Base-by-base conservation (phyloP, 2,797 vertebrate genomes). In the Megalops cyprinoides region DNA sequence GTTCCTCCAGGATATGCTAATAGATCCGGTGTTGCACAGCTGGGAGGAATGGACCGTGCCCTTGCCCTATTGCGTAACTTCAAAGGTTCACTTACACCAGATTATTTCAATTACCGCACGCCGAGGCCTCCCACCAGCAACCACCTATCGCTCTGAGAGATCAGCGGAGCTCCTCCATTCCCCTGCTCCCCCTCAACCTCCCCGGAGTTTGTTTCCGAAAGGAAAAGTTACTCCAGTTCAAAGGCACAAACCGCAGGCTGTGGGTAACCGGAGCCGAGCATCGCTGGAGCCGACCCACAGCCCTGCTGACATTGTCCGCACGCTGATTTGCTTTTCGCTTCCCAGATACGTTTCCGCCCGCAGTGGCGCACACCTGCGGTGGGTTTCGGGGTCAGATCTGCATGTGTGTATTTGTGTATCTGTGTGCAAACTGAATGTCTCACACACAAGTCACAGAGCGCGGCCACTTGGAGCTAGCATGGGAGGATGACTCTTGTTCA, bases 91-190 rank as follows among this genome's bases (percentile, higher is more conserved):
- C 55, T 62, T 84, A 84, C 84, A 85, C 79, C 79, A 93, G 83
- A 88, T 91, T 90, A 91, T 90, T 92, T 92, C 91, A 93, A 91
- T 91, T 92, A 93, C 82, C 20, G 79, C 82, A 81, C 78, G 86
- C 85, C 82, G 28, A 74, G 88, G 71, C 76, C 87, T 77, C 83
- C 85, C 87, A 81, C 85, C 56, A 86, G 87, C 84, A 87, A 82
- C 87, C 86, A 87, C 84, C 84, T 87, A 88, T 90, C 89, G 81
- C 86, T 88, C 80, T 58, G 51, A 80, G 82, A 81, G 58, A 91
- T 91, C 87, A 84, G 83, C 84, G 84, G 83, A 0, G 49, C 28
- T 28, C 28, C 85, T 84, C 69, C 65, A 84, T 84, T 85, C 79
- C 67, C 78, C 81, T 87, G 37, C 86, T 80, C 85, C 76, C 82